These are phyloP conservation scores for Tanypteryx hageni DNA, from an alignment of 2,888 invertebrate species.

Conservation along the genomic window DNA sequence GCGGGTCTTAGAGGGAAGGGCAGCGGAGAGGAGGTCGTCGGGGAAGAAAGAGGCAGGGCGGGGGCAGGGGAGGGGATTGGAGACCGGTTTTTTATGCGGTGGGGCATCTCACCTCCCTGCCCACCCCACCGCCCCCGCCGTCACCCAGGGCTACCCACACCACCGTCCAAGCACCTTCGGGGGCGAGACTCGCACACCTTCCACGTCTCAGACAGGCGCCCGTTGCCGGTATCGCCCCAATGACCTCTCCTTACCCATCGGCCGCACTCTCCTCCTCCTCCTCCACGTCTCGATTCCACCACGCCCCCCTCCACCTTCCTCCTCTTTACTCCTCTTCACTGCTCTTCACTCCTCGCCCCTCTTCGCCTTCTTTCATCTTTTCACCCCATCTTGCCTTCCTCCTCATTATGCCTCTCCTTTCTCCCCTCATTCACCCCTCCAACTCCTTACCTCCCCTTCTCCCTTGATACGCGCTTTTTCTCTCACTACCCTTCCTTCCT, in stretches of 20 bases:
- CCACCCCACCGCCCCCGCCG: constrained; percentile 41
- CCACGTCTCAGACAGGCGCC: constrained; percentile 33
- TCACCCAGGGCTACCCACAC: constrained; percentile 30
- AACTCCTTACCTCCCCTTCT: neutral
- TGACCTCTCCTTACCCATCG: constrained; percentile 16
- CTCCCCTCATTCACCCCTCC: neutral
- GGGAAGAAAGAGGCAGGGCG: neutral
- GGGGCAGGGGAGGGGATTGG: neutral
- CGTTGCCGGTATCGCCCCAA: constrained; percentile 58
- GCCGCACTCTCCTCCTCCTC: no score
- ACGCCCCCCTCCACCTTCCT: no score
- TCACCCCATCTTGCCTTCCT: no score
- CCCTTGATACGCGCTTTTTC: neutral
- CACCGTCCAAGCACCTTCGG: constrained; percentile 13
- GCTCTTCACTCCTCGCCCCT: no score
- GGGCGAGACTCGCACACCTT: constrained; percentile 31
- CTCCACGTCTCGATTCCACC: no score
- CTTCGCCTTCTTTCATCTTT: neutral
- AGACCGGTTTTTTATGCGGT: constrained; percentile 61
- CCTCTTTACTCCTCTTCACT: no score
- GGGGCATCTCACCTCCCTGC: constrained; percentile 48
- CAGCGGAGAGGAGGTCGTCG: neutral
- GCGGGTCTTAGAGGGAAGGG: neutral
- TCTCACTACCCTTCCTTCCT: neutral
- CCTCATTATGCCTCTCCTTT: neutral